Base-by-base conservation (phyloP, 1,140 invertebrate genomes). In the Euura saliciscinereae region DNA sequence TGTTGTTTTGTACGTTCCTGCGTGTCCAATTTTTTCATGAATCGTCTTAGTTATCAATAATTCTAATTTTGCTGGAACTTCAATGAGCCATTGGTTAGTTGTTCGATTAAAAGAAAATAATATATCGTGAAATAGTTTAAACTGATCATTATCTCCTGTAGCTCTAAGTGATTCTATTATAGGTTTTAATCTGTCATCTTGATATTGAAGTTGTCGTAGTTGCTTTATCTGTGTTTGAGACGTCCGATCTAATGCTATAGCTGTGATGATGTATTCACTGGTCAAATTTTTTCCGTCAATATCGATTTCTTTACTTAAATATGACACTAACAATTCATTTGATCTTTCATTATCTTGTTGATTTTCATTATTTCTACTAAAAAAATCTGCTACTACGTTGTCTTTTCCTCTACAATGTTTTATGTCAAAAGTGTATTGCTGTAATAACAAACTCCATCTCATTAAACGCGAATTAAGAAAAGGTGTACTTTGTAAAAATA, bases 401-500 rank as follows among this genome's bases (percentile, higher is more conserved):
- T 71, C 70, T 8, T 2, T 13, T 42, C 70, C 45, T 5, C 43
- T 71, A 42, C 70, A 71, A 46, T 71, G 3, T 66, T 28, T 28
- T 4, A 71, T 65, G n/a, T 65, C 13, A 65, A 71, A 66, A 0
- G n/a, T 42, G 44, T 65, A 71, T 28, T 71, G 45, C 51, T 71
- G 70, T 65, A 71, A 71, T 65, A 65, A n/a, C 4, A 71, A 28
- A 71, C 45, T 71, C 70, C 70, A 71, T 71, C 51, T 59, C 11
- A 44, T 66, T 28, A 71, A 5, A 2, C 70, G 45, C 2, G 45
- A 13, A 3, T 44, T 71, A 2, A 28, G n/a, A 71, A 42, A 71
- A 4, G 45, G n/a, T 2, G 59, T 65, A 59, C 3, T 71, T 42
- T 71, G 51, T 65, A 71, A 13, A 44, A 71, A 71, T 42, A 28